These are phyloP conservation scores for Lasioglossum malachurum DNA, from an alignment of 2,888 invertebrate genomes.

Conservation along the genomic window DNA sequence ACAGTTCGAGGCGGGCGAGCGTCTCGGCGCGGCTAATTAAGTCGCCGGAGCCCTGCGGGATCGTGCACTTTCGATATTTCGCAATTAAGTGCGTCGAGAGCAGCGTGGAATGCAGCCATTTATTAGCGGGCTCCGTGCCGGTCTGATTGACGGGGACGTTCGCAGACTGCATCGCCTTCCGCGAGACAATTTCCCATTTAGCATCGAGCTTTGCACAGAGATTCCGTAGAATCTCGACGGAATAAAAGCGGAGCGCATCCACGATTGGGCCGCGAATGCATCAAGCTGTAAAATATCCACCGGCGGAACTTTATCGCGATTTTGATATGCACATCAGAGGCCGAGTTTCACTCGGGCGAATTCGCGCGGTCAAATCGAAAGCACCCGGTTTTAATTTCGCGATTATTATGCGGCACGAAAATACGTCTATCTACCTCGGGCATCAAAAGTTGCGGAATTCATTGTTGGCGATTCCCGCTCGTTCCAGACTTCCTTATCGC, in stretches of 20 bases:
- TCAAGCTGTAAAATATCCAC: not conserved
- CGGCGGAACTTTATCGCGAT: not conserved
- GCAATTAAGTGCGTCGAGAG: constrained; percentile 20
- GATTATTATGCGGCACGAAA: not conserved
- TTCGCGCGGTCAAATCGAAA: not conserved
- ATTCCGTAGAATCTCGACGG: not conserved
- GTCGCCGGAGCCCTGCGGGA: constrained; percentile 16
- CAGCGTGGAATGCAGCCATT: not conserved
- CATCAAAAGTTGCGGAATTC: not conserved
- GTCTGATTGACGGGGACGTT: not conserved
- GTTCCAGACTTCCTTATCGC: not conserved
- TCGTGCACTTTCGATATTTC: constrained; percentile 43
- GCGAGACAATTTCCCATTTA: not conserved
- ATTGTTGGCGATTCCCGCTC: not conserved
- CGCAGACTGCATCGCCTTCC: not conserved
- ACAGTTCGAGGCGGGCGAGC: constrained; percentile 17
- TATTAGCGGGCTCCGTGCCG: not conserved
- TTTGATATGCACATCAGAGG: not conserved
- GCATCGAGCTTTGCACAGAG: not conserved
- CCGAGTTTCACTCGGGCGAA: not conserved
- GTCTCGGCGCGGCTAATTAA: constrained; percentile 33
- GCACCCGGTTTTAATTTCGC: not conserved
- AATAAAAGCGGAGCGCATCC: not conserved
- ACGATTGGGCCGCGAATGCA: not conserved
- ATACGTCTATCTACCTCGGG: not conserved